Percentiles rank a stretch among this genome's conserved stretches.
These are phyloP conservation scores for Drosophila gunungcola DNA, from an alignment of 1,140 invertebrate genomes.

Conservation along the genomic window DNA sequence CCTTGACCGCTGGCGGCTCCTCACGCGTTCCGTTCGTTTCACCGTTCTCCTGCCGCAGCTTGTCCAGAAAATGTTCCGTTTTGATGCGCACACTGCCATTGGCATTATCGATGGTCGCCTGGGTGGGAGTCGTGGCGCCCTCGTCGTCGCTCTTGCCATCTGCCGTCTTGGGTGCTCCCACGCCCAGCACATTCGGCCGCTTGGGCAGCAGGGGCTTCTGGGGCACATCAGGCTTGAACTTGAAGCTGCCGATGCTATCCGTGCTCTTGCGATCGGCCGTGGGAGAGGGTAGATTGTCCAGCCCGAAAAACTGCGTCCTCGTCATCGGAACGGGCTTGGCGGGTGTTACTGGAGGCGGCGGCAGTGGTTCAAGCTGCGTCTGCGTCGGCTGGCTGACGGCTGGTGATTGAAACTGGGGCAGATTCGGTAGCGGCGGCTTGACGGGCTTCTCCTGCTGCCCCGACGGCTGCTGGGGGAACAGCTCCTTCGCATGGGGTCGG, in stretches of 20 bases:
- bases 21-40: constrained; percentile 68
- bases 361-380: constrained; percentile 60
- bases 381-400: constrained; percentile 21
- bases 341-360: constrained; percentile 62
- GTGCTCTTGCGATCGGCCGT: constrained; percentile 79
- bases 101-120: constrained; percentile 59
- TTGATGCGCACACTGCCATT: constrained; percentile 64
- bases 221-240: constrained; percentile 78
- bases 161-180: constrained; percentile 28
- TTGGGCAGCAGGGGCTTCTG: constrained; percentile 79
- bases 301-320: constrained; percentile 78
- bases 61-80: constrained; percentile 75
- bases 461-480: constrained; percentile 66
- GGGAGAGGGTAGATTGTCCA: constrained; percentile 77
- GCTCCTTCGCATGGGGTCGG: constrained; percentile 72
- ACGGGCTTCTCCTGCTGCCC: constrained; percentile 66
- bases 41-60: constrained; percentile 67
- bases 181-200: constrained; percentile 61
- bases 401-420: constrained; percentile 62
- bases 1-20: constrained; percentile 31
- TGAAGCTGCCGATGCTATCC: constrained; percentile 72
- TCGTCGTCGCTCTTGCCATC: constrained; percentile 77
- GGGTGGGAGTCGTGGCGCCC: constrained; percentile 59
- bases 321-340: constrained; percentile 82
- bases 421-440: constrained; percentile 76